Percentiles rank a stretch among this genome's conserved stretches.
phyloP scores from a whole-genome alignment of 2,888 invertebrate genomes.

The Caenorhabditis sp. region DNA sequence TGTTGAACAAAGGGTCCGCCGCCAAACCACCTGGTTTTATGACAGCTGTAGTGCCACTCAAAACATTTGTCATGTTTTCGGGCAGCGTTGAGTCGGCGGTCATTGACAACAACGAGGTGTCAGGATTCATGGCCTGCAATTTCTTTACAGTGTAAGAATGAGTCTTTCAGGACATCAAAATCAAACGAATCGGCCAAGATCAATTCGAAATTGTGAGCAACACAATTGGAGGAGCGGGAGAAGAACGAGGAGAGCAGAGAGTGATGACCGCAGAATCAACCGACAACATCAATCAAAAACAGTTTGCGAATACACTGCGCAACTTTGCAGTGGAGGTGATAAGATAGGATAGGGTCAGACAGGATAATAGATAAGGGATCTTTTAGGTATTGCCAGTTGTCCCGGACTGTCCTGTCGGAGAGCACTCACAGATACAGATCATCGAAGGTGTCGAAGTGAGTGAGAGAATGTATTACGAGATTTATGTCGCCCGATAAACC shows the following conservation, averaged over 20 bases:
- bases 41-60: conserved; percentile 9
- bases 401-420: conserved; percentile 75
- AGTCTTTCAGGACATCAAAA: conserved; percentile 51
- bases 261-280: conserved; percentile 18
- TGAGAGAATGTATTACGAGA: not conserved
- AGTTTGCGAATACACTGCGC: conserved; percentile 49
- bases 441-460: conserved; percentile 80
- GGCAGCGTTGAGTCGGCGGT: conserved; percentile 11
- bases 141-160: not conserved
- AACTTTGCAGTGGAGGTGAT: conserved; percentile 60
- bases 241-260: conserved; percentile 9
- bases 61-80: conserved; percentile 14
- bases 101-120: conserved; percentile 34
- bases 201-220: conserved; percentile 55
- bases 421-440: conserved; percentile 74
- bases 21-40: conserved; percentile 16
- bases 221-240: conserved; percentile 44
- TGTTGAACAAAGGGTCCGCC: conserved; percentile 11
- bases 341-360: not conserved
- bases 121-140: conserved; percentile 31
- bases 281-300: conserved; percentile 41
- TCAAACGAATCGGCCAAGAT: conserved; percentile 38
- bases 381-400: conserved; percentile 68
- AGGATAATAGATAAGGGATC: conserved; percentile 1
- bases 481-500: conserved; percentile 2